A percentile compares a stretch with the other conserved stretches of the same genome.
Conservation (phyloP, 2,888 invertebrate species). For the Cosmia pyralina region DNA sequence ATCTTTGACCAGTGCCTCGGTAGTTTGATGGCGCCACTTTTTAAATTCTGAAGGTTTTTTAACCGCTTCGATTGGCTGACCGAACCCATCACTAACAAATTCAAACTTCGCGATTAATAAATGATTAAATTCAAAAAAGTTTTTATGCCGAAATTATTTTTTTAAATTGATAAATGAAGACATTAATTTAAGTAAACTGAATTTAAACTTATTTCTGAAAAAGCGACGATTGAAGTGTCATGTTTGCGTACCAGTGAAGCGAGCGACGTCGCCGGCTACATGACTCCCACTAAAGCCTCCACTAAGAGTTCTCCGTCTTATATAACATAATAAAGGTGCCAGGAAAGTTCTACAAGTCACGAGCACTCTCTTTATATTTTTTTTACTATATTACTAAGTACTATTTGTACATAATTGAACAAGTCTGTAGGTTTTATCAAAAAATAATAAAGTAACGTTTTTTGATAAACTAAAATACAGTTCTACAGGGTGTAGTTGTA, state of each 20-base stretch:
- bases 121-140: slow-evolving; percentile 7
- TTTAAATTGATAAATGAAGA: background rate
- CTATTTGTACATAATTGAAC: background rate
- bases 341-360: slow-evolving; percentile 20
- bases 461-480: background rate
- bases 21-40: slow-evolving; percentile 79
- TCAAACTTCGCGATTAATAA: slow-evolving; percentile 19
- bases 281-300: slow-evolving; percentile 68
- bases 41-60: slow-evolving; percentile 77
- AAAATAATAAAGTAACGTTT: background rate
- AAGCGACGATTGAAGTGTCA: slow-evolving; percentile 42
- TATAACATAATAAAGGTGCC: slow-evolving; percentile 44
- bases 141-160: background rate
- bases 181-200: slow-evolving; percentile 9
- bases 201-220: slow-evolving; percentile 26
- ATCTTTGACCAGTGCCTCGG: slow-evolving; percentile 84
- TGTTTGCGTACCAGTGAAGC: slow-evolving; percentile 57
- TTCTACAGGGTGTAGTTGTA: too few species aligned
- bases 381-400: slow-evolving; percentile 5
- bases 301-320: slow-evolving; percentile 37
- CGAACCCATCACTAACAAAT: slow-evolving; percentile 69
- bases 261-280: slow-evolving; percentile 67
- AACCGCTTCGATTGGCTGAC: slow-evolving; percentile 72
- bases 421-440: background rate
- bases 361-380: slow-evolving; percentile 26